phyloP scores from a whole-genome alignment of 2,797 vertebrate species.

The Pipistrellus pygmaeus region DNA sequence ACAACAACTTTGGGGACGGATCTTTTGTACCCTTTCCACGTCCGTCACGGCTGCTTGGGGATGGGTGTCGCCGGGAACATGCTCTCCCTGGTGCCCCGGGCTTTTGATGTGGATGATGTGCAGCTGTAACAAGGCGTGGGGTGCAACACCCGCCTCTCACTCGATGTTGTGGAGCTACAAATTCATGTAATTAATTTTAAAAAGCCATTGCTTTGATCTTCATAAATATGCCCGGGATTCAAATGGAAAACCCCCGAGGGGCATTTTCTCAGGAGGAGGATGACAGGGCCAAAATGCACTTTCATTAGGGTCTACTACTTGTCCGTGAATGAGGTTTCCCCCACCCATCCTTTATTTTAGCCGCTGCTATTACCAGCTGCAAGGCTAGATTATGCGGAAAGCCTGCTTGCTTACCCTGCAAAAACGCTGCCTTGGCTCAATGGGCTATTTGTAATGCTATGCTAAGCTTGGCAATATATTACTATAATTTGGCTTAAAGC shows the following conservation, averaged over 20 bases:
- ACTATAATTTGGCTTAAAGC: conserved; percentile 74
- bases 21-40: conserved; percentile 72
- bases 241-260: conserved; percentile 75
- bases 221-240: conserved; percentile 74
- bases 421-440: conserved; percentile 58
- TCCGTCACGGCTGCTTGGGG: conserved; percentile 55
- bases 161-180: conserved; percentile 78
- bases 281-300: conserved; percentile 70
- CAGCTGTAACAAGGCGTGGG: conserved; percentile 76
- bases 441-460: conserved; percentile 81
- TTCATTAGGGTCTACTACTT: conserved; percentile 78
- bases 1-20: conserved; percentile 76
- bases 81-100: conserved; percentile 11
- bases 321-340: conserved; percentile 60
- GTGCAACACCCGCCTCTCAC: conserved; percentile 76
- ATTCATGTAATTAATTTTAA: conserved; percentile 76
- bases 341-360: conserved; percentile 70
- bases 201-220: conserved; percentile 77
- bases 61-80: conserved; percentile 5
- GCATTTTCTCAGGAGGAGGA: conserved; percentile 77
- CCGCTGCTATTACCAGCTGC: conserved; percentile 79
- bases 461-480: conserved; percentile 80
- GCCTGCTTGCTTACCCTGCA: conserved; percentile 78
- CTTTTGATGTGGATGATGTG: conserved; percentile 72
- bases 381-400: conserved; percentile 78